Conservation (phyloP, 1,140 invertebrate genomes). For the Dryas iulia region DNA sequence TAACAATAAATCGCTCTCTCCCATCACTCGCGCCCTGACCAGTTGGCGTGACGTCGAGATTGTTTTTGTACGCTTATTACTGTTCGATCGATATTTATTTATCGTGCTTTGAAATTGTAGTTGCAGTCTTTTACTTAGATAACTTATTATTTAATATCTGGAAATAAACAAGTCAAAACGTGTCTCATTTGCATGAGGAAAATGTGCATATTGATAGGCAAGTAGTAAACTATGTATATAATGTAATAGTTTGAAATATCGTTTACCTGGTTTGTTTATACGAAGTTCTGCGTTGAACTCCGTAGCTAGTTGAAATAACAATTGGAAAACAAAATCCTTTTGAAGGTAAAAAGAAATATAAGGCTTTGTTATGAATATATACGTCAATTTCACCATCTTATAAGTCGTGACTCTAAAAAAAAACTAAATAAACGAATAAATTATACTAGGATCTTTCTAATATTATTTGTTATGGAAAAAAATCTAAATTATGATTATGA, state of each 20-base stretch:
- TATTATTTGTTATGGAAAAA: too few species aligned
- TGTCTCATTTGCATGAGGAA: neutral
- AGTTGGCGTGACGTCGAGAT: conserved; percentile 28
- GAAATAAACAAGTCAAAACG: neutral
- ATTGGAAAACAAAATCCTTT: too few species aligned
- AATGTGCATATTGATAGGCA: neutral
- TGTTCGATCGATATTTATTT: conserved; percentile 44
- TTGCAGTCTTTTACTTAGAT: conserved; percentile 2
- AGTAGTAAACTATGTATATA: neutral
- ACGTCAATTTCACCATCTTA: too few species aligned
- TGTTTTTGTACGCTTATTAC: conserved; percentile 45
- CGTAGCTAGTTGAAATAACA: too few species aligned
- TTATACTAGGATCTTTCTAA: too few species aligned
- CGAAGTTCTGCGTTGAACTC: too few species aligned
- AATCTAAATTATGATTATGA: too few species aligned
- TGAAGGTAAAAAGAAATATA: too few species aligned
- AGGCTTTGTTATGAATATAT: too few species aligned
- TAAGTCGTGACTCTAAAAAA: too few species aligned
- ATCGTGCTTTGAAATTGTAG: conserved; percentile 9
- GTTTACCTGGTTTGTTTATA: neutral
- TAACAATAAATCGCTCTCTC: conserved; percentile 13
- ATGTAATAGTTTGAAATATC: neutral
- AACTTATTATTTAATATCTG: conserved; percentile 5
- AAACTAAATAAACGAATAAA: too few species aligned
- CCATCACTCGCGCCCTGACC: conserved; percentile 4